These are phyloP conservation scores for Corythornis madagascariensis DNA, from an alignment of 2,113 vertebrate species.

Conservation along the genomic window DNA sequence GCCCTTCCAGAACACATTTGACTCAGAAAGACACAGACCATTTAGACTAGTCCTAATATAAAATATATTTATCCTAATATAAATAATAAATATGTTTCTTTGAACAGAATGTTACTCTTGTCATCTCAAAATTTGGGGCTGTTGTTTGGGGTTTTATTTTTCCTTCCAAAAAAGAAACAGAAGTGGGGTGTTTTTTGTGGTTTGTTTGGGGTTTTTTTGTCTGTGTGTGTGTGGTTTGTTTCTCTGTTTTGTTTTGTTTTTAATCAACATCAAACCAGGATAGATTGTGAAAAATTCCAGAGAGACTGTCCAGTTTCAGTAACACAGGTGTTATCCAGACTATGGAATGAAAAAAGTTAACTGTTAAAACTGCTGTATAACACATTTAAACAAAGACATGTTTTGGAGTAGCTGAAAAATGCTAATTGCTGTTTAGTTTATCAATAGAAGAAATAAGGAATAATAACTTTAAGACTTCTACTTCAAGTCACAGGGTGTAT, in stretches of 20 bases:
- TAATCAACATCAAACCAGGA: neutral
- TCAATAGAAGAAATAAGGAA: neutral
- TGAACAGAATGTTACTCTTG: neutral
- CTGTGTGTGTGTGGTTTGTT: no score
- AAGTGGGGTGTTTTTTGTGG: no score
- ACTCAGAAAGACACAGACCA: neutral
- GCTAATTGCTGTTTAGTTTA: neutral
- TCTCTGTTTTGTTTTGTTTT: no score
- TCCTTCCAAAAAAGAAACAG: neutral
- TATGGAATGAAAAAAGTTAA: neutral
- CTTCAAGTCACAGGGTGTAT: neutral
- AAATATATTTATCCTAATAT: no score
- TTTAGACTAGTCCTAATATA: neutral
- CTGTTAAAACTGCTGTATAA: neutral
- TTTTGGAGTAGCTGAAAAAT: neutral
- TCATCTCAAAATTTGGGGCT: neutral
- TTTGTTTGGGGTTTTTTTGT: no score
- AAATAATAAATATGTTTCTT: no score
- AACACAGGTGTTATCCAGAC: neutral
- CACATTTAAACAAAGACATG: neutral
- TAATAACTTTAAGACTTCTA: neutral
- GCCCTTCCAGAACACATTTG: neutral
- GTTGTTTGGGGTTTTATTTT: neutral
- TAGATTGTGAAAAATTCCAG: neutral
- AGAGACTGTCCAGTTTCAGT: neutral